Base-by-base conservation (phyloP, 2,797 vertebrate genomes). In the Pelodytes ibericus region DNA sequence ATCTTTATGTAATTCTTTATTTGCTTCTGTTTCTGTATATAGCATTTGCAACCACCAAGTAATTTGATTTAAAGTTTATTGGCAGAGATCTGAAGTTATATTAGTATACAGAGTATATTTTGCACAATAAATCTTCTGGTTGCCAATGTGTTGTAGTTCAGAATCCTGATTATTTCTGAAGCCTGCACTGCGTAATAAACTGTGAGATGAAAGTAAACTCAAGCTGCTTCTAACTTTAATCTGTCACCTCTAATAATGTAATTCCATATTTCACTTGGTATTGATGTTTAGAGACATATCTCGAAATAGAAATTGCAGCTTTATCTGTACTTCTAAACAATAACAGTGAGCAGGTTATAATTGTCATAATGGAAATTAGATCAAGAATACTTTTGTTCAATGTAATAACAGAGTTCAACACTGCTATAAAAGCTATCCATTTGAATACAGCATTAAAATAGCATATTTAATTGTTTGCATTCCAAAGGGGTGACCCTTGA, bases 291-390 rank as follows among this genome's bases (percentile, higher is more conserved):
- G 62, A 78, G 75, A 78, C 75, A 72, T 72, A 64, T 56, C 68
- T 77, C 65, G 68, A 59, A 71, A 77, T 71, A 65, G 68, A 63
- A 53, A 62, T 62, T 63, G 30, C 66, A 62, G 58, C 74, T 70
- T 75, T n/a, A n/a, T 75, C 74, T 69, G 27, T 69, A 63, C 53
- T 69, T 62, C 66, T 69, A 75, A 75, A 75, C 74, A 75, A 75
- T 69, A 75, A 70, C 65, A 62, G n/a, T 39, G 47, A 53, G 65
- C 74, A 69, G 30, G 41, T 56, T 62, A 75, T 75, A 69, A 75
- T 75, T 75, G 74, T 70, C 64, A 62, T 75, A 27, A 70, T 69
- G 65, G 66, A 75, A 75, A 75, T 75, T 75, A 75, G 58, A 75
- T 62, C 58, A 70, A 75, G 66, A 41, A 56, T 62, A 47, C 61